Conservation (phyloP, 2,113 vertebrate genomes). For the Numida meleagris region DNA sequence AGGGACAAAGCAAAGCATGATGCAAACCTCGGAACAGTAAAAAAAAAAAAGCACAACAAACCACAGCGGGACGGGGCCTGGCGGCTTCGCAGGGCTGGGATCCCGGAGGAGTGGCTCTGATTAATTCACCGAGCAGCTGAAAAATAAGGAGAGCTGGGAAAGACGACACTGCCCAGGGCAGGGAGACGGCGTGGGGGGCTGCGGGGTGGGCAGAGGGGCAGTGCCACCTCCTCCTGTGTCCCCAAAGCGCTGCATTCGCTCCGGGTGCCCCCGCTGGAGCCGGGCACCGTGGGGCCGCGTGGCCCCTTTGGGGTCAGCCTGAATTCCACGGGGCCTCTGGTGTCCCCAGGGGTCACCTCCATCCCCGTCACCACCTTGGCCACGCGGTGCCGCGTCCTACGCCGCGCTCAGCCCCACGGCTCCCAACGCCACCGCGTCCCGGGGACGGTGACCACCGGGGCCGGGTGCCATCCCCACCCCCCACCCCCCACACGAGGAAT, state of each 20-base stretch:
- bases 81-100: not conserved
- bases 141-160: conserved; percentile 5
- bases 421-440: not conserved
- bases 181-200: not conserved
- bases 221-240: accelerated
- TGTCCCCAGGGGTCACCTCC: accelerated
- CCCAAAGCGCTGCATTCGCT: too few species aligned
- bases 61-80: not conserved
- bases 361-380: not conserved
- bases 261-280: accelerated
- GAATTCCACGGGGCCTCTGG: accelerated
- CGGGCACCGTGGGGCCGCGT: accelerated
- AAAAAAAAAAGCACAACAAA: not conserved
- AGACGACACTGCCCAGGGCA: not conserved
- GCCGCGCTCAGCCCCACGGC: not conserved
- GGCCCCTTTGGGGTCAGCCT: not conserved
- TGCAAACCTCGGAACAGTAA: not conserved
- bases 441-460: not conserved
- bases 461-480: not conserved
- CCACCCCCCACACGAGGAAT: not conserved
- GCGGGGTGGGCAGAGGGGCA: not conserved
- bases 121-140: conserved; percentile 41
- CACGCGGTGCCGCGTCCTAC: not conserved
- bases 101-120: conserved; percentile 38
- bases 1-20: not conserved